These are phyloP conservation scores for Solen grandis DNA, from an alignment of 1,140 invertebrate species.

Conservation along the genomic window DNA sequence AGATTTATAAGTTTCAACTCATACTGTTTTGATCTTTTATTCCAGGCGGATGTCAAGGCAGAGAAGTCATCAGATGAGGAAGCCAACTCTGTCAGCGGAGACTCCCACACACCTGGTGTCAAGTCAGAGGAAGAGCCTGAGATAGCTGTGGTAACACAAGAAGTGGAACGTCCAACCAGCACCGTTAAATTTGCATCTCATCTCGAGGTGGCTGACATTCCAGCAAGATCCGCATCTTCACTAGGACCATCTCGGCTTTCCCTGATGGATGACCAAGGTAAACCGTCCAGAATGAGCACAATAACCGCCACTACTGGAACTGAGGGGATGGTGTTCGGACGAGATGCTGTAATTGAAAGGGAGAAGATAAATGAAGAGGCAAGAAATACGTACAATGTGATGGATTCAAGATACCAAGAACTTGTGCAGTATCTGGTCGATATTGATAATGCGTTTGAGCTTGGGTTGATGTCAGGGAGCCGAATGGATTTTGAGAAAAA, in stretches of 20 bases:
- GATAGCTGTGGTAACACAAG: conserved; percentile 6
- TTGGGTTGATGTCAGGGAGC: conserved; percentile 21
- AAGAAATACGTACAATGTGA: conserved; percentile 61
- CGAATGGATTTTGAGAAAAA: conserved; percentile 50
- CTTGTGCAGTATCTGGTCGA: conserved; percentile 64
- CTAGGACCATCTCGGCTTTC: conserved; percentile 56
- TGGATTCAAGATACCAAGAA: conserved; percentile 67
- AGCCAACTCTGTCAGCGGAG: background rate
- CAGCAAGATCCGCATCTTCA: conserved; percentile 44
- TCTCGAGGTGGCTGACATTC: conserved; percentile 61
- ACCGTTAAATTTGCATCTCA: conserved; percentile 62
- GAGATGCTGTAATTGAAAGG: conserved; percentile 68
- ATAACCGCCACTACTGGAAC: conserved; percentile 40
- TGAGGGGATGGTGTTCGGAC: conserved; percentile 64
- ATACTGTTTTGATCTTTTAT: too few species aligned
- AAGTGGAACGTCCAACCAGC: conserved; percentile 57
- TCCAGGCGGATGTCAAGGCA: too few species aligned
- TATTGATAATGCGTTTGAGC: conserved; percentile 67
- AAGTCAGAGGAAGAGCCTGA: conserved; percentile 33
- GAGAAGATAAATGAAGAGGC: conserved; percentile 70
- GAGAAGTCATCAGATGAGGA: too few species aligned
- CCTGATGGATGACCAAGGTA: conserved; percentile 50
- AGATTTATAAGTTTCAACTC: too few species aligned
- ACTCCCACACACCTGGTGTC: conserved; percentile 31
- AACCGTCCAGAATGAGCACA: conserved; percentile 54